Conservation (phyloP, 2,888 invertebrate genomes). For the Griposia aprilina region DNA sequence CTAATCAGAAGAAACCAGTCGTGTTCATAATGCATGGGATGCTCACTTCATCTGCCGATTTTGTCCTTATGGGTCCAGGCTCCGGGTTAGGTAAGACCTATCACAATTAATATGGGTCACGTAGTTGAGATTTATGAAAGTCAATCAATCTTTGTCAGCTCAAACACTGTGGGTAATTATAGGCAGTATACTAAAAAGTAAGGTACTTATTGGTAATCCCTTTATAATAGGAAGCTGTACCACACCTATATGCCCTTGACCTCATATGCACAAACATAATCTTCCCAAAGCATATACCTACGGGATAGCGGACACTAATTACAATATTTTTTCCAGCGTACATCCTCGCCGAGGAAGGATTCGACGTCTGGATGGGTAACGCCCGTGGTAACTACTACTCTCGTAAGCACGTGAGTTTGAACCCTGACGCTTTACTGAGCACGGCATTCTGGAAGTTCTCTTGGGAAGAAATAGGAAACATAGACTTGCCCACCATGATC, state of each 20-base stretch:
- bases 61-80: constrained; percentile 93
- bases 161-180: not conserved
- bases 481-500: constrained; percentile 95
- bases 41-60: constrained; percentile 93
- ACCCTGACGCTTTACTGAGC: constrained; percentile 80
- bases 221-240: too few relatives aligned
- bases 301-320: not conserved
- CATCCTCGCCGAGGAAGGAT: constrained; percentile 92
- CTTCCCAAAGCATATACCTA: not conserved
- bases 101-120: not conserved
- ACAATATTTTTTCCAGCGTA: constrained; percentile 77
- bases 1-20: constrained; percentile 86
- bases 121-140: not conserved
- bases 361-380: constrained; percentile 96
- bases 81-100: constrained; percentile 91
- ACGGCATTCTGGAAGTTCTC: constrained; percentile 92
- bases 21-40: constrained; percentile 93
- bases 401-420: constrained; percentile 88
- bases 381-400: constrained; percentile 94
- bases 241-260: not conserved
- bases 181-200: not conserved
- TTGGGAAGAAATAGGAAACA: constrained; percentile 95
- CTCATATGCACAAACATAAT: not conserved
- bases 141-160: not conserved
- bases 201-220: not conserved